A percentile compares a stretch with the other conserved stretches of the same genome.
phyloP scores from a whole-genome alignment of 1,140 invertebrate species.

The Stegodyphus dumicola region DNA sequence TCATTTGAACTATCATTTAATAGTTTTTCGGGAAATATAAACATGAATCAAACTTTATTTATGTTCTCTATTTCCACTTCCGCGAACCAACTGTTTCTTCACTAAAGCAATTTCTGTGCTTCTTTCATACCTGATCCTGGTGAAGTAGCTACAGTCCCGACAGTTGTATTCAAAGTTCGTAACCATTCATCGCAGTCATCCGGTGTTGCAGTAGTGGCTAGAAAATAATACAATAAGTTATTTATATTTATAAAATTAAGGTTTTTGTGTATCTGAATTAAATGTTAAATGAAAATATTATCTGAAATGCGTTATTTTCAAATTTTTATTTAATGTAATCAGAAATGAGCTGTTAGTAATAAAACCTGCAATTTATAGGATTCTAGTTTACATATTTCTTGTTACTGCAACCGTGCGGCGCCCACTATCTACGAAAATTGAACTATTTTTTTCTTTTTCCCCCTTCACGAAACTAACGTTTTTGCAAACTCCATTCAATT shows the following conservation, averaged over 20 bases:
- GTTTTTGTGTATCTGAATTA: neutral
- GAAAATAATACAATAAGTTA: neutral
- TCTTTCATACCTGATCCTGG: constrained; percentile 18
- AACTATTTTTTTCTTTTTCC: neutral
- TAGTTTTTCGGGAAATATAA: no score
- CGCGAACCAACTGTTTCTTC: neutral
- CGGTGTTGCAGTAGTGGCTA: constrained; percentile 7
- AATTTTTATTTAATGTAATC: neutral
- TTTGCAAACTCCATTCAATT: no score
- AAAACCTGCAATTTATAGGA: no score
- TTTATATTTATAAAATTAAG: neutral
- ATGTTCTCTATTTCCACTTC: neutral
- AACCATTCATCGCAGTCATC: constrained; percentile 51
- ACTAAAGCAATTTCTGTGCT: neutral
- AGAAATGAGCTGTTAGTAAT: no score
- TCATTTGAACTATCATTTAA: no score
- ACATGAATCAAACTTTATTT: neutral
- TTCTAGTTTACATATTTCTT: no score
- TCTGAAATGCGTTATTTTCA: neutral
- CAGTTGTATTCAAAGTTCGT: constrained; percentile 15
- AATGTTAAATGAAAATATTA: neutral
- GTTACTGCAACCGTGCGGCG: no score
- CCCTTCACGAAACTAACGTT: no score
- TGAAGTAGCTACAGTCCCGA: neutral
- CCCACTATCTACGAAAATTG: neutral